phyloP scores from a whole-genome alignment of 2,797 vertebrate species.

The Leptodon cayanensis region DNA sequence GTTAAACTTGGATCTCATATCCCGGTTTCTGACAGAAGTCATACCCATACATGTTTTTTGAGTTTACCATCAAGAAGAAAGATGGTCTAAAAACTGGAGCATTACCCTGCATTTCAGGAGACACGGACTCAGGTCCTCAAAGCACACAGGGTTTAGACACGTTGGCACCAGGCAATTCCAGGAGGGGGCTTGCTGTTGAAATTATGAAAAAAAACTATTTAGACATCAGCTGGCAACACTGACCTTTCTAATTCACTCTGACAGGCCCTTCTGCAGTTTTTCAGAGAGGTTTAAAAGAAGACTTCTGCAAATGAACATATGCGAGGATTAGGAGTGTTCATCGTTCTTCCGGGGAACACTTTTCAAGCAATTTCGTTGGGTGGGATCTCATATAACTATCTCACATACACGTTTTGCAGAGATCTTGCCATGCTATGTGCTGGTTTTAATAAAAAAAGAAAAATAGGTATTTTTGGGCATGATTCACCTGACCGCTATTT shows the following conservation, averaged over 20 bases:
- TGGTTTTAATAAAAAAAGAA: neutral
- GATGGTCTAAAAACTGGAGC: neutral
- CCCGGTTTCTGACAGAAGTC: fast-evolving
- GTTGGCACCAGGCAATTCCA: neutral
- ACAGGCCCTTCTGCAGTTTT: neutral
- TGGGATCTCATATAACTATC: neutral
- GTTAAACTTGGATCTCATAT: neutral
- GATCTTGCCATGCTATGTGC: fast-evolving
- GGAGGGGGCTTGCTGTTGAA: neutral
- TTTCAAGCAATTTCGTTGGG: neutral
- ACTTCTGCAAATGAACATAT: neutral
- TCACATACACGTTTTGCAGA: neutral
- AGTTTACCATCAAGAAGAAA: neutral
- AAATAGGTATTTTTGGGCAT: fast-evolving
- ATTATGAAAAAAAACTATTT: neutral
- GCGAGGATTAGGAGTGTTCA: neutral
- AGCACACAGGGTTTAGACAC: neutral
- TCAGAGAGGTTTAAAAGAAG: neutral
- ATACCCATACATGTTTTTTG: neutral
- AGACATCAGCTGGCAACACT: neutral
- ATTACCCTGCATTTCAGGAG: neutral
- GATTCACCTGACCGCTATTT: neutral
- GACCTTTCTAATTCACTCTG: neutral
- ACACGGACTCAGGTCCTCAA: neutral
- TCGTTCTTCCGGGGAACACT: neutral